Percentiles rank a stretch among this genome's conserved stretches.
These are phyloP conservation scores for Pentamera pediparva DNA, from an alignment of 53 echinoderm and acorn worm species.

Conservation along the genomic window DNA sequence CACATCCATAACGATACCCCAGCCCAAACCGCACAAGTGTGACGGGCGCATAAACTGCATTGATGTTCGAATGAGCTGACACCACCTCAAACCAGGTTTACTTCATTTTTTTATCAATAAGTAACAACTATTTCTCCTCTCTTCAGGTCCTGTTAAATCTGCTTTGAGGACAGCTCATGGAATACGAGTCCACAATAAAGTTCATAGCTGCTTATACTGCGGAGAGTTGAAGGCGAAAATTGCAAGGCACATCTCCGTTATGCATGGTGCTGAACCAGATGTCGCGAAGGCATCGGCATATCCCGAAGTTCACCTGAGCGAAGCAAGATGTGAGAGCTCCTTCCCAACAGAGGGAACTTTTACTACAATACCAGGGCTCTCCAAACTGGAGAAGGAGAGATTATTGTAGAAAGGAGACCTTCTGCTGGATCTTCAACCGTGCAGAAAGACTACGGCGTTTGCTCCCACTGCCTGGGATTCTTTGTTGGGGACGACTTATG, in stretches of 20 bases:
- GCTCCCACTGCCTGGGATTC: constrained; percentile 52
- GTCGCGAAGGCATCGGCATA: not conserved
- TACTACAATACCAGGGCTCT: constrained; percentile 34
- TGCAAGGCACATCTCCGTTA: not conserved
- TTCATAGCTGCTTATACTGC: not conserved
- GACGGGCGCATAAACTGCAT: too few species aligned
- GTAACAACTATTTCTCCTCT: not conserved
- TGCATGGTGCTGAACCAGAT: not conserved
- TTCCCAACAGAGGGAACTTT: constrained; percentile 36
- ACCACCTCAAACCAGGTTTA: not conserved
- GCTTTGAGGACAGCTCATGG: not conserved
- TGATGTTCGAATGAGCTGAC: too few species aligned
- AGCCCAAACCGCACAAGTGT: not conserved
- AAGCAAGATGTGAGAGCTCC: constrained; percentile 17
- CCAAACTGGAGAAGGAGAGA: constrained; percentile 29
- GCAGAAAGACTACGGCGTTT: constrained; percentile 43
- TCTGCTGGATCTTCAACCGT: not conserved
- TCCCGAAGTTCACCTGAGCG: not conserved
- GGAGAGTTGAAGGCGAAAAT: not conserved
- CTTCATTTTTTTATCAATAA: not conserved
- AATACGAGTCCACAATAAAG: not conserved
- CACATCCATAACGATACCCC: not conserved
- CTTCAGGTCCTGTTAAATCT: not conserved
- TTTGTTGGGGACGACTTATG: constrained; percentile 25
- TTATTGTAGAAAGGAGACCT: constrained; percentile 44